Evolutionary conservation across 2,113 vertebrate genomes (phyloP).

Genomic region (Bujurquina vittata): DNA sequence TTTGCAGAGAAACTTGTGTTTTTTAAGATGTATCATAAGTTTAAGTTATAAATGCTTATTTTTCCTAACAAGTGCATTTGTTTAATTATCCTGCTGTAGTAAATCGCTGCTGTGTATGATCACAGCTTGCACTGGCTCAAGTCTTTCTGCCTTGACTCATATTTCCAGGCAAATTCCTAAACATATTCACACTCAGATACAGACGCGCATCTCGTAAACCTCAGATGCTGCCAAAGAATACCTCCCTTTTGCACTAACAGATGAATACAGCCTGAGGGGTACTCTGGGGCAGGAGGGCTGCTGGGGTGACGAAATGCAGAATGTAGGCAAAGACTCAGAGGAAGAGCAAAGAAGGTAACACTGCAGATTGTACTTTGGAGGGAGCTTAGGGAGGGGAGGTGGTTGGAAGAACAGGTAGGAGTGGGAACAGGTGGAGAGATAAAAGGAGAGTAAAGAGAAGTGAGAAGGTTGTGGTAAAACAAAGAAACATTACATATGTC

Average conservation of each 20-base stretch:
- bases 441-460: constrained; percentile 16
- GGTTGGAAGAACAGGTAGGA: constrained; percentile 1
- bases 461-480: constrained; percentile 52
- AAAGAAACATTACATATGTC: constrained; percentile 61
- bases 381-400: background rate
- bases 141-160: background rate
- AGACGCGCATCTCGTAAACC: constrained; percentile 28
- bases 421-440: constrained; percentile 19
- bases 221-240: constrained; percentile 61
- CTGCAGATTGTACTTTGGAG: constrained; percentile 45
- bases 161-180: constrained; percentile 41
- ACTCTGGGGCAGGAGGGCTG: constrained; percentile 48
- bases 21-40: background rate
- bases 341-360: constrained; percentile 46
- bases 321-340: constrained; percentile 60
- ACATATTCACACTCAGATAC: background rate
- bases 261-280: constrained; percentile 67
- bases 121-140: background rate
- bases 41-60: background rate
- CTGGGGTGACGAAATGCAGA: constrained; percentile 57
- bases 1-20: background rate
- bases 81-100: background rate
- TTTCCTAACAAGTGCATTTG: background rate
- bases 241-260: constrained; percentile 52
- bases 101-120: background rate